Percentiles rank a stretch among this genome's conserved stretches.
phyloP scores from a whole-genome alignment of 2,113 vertebrate genomes.

The Cygnus buccinator region DNA sequence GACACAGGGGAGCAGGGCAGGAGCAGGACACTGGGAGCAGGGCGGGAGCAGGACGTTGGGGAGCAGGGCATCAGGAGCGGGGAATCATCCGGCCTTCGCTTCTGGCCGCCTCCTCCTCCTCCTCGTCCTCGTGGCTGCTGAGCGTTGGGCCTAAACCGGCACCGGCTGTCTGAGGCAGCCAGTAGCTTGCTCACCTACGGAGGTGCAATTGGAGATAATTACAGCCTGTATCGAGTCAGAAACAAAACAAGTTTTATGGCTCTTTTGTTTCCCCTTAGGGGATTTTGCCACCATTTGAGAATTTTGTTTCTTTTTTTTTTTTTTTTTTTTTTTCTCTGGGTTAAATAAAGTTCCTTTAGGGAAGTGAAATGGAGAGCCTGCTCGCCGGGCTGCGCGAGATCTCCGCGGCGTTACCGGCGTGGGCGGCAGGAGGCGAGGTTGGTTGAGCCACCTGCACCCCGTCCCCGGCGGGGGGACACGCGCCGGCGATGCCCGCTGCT shows the following conservation, averaged over 20 bases:
- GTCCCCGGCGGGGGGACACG: not conserved
- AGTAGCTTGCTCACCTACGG: not conserved
- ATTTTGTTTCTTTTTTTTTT: not conserved
- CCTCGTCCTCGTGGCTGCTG: not conserved
- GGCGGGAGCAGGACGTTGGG: too few species aligned
- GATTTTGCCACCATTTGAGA: not conserved
- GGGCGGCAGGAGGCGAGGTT: not conserved
- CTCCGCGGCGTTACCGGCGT: not conserved
- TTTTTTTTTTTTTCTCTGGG: not conserved
- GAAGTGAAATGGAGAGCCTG: not conserved
- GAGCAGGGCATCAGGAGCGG: too few species aligned
- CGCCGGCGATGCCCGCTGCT: not conserved
- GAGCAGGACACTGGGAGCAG: too few species aligned
- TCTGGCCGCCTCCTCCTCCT: too few species aligned
- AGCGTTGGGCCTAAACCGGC: accelerated
- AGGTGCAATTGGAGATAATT: conserved; percentile 14
- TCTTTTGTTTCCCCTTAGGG: not conserved
- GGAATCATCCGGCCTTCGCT: too few species aligned
- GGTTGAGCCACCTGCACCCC: conserved; percentile 1
- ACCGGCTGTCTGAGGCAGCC: not conserved
- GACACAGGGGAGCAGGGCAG: too few species aligned
- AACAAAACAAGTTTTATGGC: not conserved
- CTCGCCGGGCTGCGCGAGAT: not conserved
- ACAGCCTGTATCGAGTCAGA: not conserved
- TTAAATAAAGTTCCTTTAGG: conserved; percentile 3